Evolutionary conservation across 2,888 invertebrate genomes (phyloP), one percentile per base, ranked within the genome.

Genomic region (Cepaea hortensis): DNA sequence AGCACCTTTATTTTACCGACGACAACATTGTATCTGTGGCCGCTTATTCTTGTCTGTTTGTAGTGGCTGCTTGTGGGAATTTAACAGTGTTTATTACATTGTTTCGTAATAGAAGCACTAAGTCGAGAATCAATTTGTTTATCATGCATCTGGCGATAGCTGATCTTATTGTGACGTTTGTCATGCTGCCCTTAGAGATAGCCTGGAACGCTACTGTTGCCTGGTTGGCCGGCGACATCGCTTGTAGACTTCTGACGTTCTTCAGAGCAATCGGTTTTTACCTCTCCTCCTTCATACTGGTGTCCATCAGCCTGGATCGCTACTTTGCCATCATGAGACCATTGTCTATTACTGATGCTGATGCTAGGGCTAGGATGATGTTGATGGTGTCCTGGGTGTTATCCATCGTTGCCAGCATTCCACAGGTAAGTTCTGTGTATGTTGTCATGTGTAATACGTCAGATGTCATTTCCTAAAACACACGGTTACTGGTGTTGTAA

Each of bases 1-100:
- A 89, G 62, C 97, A 97, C 91, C 97, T 98, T 97, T 95, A 95
- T 68, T 98, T 98, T 94, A 97, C 97, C 93, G 96, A 97, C 89
- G 97, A 97, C 0, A 97, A 98, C 93, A 95, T 96, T 92, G 95
- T 98, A 84, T 97, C 97, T 35, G 97, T 98, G 90, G 96, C 96
- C 55, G 96, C 97, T 88, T 98, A 98, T 94, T 97, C 97, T 4
- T 91, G 91, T 79, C 90, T 94, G 77, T 93, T 93, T 84, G 85
- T 93, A 7, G 95, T 98, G 90, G 98, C 98, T 0, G 96, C 98
- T 0, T 96, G 97, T 77, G 98, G 98, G 50, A 98, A 98, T 94
- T 95, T 97, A 83, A 96, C 96, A 0, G 96, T 97, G 15, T 96
- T 97, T 91, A 95, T 96, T 9, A 96, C 96, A 0, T 94, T 97